These are phyloP conservation scores for Temnopleurus reevesii DNA, from an alignment of 53 echinoderm and acorn worm species.

Conservation along the genomic window DNA sequence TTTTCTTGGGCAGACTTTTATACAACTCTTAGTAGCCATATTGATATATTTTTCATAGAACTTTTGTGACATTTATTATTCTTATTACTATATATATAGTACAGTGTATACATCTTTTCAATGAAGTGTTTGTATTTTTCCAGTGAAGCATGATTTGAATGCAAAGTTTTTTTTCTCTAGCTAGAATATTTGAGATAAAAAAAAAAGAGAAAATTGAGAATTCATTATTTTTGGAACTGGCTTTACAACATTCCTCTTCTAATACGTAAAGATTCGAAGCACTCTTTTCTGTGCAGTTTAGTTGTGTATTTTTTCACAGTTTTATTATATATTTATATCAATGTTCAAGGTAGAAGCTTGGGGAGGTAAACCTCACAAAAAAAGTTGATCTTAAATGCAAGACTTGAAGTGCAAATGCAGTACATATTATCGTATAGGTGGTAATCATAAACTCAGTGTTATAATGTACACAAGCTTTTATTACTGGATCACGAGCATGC, in stretches of 20 bases:
- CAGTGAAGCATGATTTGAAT: conserved; percentile 41
- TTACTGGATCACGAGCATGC: neutral
- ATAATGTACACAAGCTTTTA: neutral
- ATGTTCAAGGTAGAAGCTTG: conserved; percentile 38
- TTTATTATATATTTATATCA: conserved; percentile 44
- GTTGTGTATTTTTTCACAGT: conserved; percentile 63
- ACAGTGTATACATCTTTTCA: conserved; percentile 58
- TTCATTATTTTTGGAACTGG: conserved; percentile 60
- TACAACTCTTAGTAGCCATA: conserved; percentile 60
- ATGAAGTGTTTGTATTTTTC: conserved; percentile 54
- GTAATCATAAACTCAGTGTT: neutral
- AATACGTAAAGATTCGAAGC: conserved; percentile 53
- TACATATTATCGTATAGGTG: neutral
- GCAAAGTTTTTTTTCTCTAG: conserved; percentile 30
- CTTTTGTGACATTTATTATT: conserved; percentile 60
- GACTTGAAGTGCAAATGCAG: conserved; percentile 43
- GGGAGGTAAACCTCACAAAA: neutral
- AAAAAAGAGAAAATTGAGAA: conserved; percentile 36
- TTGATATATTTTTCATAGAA: conserved; percentile 61
- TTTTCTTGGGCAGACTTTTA: conserved; percentile 55
- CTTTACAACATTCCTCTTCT: conserved; percentile 60
- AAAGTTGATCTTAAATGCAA: neutral
- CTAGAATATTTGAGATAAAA: conserved; percentile 42
- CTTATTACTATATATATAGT: conserved; percentile 60
- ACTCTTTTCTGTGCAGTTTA: conserved; percentile 59